These are phyloP conservation scores for Microcebus lehilahytsara DNA, from an alignment of 2,113 vertebrate species.

Conservation along the genomic window DNA sequence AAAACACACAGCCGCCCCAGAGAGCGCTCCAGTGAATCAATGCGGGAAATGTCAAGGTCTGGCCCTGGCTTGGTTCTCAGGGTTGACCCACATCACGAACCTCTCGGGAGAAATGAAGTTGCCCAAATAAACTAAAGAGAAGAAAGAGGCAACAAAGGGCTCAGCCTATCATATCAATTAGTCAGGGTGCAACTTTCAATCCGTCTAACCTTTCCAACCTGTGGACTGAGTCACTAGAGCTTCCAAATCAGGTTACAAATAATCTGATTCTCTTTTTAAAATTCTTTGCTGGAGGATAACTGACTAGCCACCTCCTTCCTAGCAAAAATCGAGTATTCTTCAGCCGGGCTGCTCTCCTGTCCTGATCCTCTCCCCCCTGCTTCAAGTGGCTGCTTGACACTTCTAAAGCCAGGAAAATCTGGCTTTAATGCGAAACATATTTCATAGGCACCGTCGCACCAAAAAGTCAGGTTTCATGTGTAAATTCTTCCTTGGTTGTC, in stretches of 20 bases:
- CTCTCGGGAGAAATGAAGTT: background rate
- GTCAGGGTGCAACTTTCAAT: background rate
- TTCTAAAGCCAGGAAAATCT: conserved; percentile 47
- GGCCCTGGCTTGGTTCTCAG: background rate
- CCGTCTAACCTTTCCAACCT: background rate
- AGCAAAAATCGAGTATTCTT: background rate
- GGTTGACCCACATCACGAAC: fast-evolving
- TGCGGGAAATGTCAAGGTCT: background rate
- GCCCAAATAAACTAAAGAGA: background rate
- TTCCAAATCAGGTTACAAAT: background rate
- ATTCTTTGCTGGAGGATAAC: background rate
- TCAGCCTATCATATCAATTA: background rate
- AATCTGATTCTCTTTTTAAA: background rate
- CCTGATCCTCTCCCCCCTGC: background rate
- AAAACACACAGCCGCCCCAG: background rate
- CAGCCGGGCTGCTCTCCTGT: background rate
- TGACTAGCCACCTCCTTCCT: background rate
- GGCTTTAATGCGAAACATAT: conserved; percentile 49
- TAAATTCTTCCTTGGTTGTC: conserved; percentile 54
- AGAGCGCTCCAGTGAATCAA: background rate
- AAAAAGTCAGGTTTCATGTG: conserved; percentile 47
- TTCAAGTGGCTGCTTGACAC: background rate
- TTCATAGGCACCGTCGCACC: background rate
- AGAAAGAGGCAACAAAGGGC: background rate
- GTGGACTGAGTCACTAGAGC: background rate